Evolutionary conservation across 2,888 invertebrate species (phyloP).

Genomic region (Anaspis maculata): DNA sequence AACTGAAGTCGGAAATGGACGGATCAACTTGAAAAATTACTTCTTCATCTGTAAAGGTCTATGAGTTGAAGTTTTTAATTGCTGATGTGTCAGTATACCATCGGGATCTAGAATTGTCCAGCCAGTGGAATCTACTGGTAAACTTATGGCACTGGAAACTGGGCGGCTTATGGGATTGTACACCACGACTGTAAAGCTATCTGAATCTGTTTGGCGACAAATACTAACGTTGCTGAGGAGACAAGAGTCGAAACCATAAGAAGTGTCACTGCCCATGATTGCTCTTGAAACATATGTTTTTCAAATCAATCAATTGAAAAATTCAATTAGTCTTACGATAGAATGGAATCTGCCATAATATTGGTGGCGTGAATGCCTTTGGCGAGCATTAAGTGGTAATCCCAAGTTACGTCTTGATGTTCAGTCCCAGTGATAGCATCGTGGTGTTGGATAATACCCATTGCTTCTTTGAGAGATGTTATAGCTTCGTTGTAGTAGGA

Average conservation of each 20-base stretch:
- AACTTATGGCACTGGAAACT: background rate
- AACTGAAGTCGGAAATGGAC: slow-evolving; percentile 15
- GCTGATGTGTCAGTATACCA: background rate
- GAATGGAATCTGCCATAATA: slow-evolving; percentile 1
- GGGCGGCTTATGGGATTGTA: slow-evolving; percentile 56
- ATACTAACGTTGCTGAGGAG: slow-evolving; percentile 53
- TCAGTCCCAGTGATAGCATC: slow-evolving; percentile 86
- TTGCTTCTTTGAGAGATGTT: slow-evolving; percentile 53
- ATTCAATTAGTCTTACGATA: slow-evolving; percentile 5
- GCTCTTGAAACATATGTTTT: background rate
- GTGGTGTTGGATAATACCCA: slow-evolving; percentile 88
- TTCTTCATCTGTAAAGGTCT: slow-evolving; percentile 5
- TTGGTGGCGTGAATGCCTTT: slow-evolving; percentile 2
- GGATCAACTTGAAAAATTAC: slow-evolving; percentile 16
- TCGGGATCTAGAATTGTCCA: slow-evolving; percentile 8
- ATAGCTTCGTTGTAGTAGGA: slow-evolving; percentile 5
- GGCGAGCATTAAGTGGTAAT: slow-evolving; percentile 50
- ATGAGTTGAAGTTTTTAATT: background rate
- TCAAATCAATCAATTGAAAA: background rate
- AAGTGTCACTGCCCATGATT: background rate
- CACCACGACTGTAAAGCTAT: slow-evolving; percentile 48
- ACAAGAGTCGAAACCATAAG: slow-evolving; percentile 43
- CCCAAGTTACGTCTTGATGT: slow-evolving; percentile 77
- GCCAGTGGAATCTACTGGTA: slow-evolving; percentile 37
- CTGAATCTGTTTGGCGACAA: slow-evolving; percentile 47